Base-by-base conservation (phyloP, 2,888 invertebrate genomes). In the Smittia aterrima region DNA sequence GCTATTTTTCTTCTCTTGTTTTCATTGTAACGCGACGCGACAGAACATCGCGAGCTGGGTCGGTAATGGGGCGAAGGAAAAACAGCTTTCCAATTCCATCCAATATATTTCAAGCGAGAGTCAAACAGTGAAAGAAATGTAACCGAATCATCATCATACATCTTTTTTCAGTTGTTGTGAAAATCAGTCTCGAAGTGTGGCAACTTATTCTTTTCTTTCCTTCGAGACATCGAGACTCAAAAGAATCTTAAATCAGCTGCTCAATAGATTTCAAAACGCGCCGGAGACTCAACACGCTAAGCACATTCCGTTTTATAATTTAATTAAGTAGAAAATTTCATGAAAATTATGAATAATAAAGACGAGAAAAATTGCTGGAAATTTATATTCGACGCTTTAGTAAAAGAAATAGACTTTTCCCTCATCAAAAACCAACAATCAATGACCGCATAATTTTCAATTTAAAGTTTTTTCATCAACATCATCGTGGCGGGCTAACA, bases 281-380 rank as follows among this genome's bases (percentile, higher is more conserved):
- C n/a, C 47, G 16, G 16, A 47, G 47, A 11, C 47, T 47, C 47
- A 47, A 47, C 47, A 47, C 6, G 16, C 47, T 47, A 47, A 47
- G 16, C 47, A 20, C 53, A 71, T 71, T 71, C 71, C 71, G 54
- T 54, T 54, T 54, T n/a, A n/a, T 71, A 71, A 71, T 71, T 68
- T 71, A 71, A 71, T 71, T 68, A 68, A 68, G 18, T 7, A 68
- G 68, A 68, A 47, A 47, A 6, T 38, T 4, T 16, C 2, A 47
- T n/a, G 47, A 47, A 47, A 47, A 47, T 47, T 47, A 47, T 47
- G 47, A 47, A 13, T 47, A 16, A 47, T 47, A 2, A 47, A 47
- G 3, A n/a, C 13, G 16, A 47, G 13, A 47, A n/a, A 47, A 47
- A 47, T 2, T n/a, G 6, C 47, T 47, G n/a, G 47, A 47, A 47